Evolutionary conservation across 2,797 vertebrate genomes (phyloP).

Genomic region (Prunella strophiata): DNA sequence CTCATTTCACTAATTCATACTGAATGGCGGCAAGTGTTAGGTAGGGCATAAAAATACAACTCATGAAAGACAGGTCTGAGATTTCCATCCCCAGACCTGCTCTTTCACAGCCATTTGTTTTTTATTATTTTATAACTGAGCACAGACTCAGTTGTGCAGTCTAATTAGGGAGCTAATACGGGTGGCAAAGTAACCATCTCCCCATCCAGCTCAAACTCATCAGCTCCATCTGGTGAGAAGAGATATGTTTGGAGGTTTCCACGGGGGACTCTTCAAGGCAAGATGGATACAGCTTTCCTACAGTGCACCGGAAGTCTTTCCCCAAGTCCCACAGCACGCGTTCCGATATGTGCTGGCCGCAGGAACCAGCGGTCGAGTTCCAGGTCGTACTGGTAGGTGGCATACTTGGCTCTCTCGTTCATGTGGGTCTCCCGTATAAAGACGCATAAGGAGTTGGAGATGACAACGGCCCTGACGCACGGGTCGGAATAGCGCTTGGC

Average conservation of each 20-base stretch:
- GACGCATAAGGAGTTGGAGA: constrained; percentile 91
- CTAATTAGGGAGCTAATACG: constrained; percentile 80
- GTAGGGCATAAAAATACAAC: constrained; percentile 79
- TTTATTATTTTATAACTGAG: constrained; percentile 50
- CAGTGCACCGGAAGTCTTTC: constrained; percentile 93
- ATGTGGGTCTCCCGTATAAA: constrained; percentile 96
- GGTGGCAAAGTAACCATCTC: constrained; percentile 92
- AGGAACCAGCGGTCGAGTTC: constrained; percentile 93
- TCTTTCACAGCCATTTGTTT: constrained; percentile 44
- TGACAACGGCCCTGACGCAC: constrained; percentile 90
- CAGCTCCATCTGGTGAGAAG: constrained; percentile 91
- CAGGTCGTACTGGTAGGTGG: constrained; percentile 92
- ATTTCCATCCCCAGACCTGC: not conserved
- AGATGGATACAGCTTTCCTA: constrained; percentile 97
- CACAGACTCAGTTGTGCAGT: constrained; percentile 24
- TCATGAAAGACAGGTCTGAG: constrained; percentile 71
- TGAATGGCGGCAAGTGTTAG: constrained; percentile 76
- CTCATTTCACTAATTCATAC: constrained; percentile 75
- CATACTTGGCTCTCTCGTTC: constrained; percentile 94
- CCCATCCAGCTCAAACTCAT: constrained; percentile 94
- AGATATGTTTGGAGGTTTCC: constrained; percentile 97
- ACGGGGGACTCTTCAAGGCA: constrained; percentile 95
- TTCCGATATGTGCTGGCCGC: constrained; percentile 92
- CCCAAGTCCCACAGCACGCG: constrained; percentile 97
- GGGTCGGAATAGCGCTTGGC: constrained; percentile 95